Evolutionary conservation across 2,888 invertebrate genomes (phyloP).

Genomic region (Sthenelais limicola): DNA sequence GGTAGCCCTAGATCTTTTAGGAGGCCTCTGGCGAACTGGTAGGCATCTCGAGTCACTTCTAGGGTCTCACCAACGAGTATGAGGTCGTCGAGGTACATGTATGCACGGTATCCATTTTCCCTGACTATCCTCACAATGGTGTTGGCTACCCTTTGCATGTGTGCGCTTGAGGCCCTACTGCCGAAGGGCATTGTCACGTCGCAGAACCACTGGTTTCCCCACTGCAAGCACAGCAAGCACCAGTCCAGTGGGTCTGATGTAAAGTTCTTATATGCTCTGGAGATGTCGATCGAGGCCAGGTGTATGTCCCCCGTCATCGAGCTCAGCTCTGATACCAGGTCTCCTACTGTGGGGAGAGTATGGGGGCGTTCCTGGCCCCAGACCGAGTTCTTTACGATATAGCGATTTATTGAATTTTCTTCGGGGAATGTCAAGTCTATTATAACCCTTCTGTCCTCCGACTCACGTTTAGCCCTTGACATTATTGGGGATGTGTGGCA

Average conservation of each 20-base stretch:
- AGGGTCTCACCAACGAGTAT: too few relatives aligned
- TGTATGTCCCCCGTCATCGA: too few relatives aligned
- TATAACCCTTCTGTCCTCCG: background rate
- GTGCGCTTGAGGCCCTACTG: too few relatives aligned
- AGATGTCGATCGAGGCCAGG: background rate
- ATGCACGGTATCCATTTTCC: too few relatives aligned
- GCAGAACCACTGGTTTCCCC: too few relatives aligned
- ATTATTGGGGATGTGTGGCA: background rate
- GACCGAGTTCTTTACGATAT: background rate
- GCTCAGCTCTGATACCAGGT: background rate
- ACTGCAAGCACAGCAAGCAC: background rate
- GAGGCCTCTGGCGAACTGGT: too few relatives aligned
- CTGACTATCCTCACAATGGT: too few relatives aligned
- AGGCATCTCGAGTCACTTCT: too few relatives aligned
- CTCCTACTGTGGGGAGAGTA: background rate
- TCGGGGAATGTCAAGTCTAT: background rate
- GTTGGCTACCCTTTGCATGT: too few relatives aligned
- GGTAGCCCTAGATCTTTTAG: too few relatives aligned
- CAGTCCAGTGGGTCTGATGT: slow-evolving; percentile 2
- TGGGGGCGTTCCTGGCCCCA: background rate
- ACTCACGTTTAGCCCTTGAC: background rate
- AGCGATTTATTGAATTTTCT: background rate
- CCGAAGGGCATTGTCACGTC: too few relatives aligned
- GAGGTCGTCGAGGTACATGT: too few relatives aligned
- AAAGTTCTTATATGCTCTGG: slow-evolving; percentile 16